Percentiles rank a stretch among this genome's conserved stretches.
Evolutionary conservation across 92 coral and sea anemone genomes (phyloP).

Genomic region (Paragorgia papillata): DNA sequence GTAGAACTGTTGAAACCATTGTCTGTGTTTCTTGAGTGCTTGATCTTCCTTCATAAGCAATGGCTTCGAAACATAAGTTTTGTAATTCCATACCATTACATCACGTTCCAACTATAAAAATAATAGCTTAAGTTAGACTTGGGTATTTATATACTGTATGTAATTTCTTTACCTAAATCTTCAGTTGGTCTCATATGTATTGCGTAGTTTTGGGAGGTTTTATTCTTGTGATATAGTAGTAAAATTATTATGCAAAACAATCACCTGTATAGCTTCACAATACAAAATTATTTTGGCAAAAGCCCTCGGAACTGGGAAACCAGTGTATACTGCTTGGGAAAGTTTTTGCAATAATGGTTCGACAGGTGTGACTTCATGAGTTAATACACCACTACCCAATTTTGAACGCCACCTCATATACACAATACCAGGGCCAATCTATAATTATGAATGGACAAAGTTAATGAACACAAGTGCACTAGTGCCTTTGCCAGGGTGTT

Average conservation of each 20-base stretch:
- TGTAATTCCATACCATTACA: constrained; percentile 96
- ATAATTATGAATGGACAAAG: background rate
- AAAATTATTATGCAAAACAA: too few relatives aligned
- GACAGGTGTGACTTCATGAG: constrained; percentile 74
- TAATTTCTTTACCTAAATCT: too few relatives aligned
- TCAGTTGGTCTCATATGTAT: too few relatives aligned
- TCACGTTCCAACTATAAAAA: constrained; percentile 90
- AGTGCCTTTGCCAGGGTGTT: too few relatives aligned
- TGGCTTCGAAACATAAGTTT: constrained; percentile 70
- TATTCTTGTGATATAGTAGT: too few relatives aligned
- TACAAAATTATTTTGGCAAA: constrained; percentile 65
- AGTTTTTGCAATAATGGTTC: constrained; percentile 87
- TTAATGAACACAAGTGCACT: background rate
- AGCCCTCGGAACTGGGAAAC: constrained; percentile 56
- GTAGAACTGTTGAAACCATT: constrained; percentile 93
- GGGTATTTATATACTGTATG: too few relatives aligned
- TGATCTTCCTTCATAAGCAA: constrained; percentile 87
- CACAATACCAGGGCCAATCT: constrained; percentile 99
- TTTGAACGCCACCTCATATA: constrained; percentile 62
- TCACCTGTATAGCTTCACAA: constrained; percentile 83
- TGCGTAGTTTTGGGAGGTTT: too few relatives aligned
- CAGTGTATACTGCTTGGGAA: constrained; percentile 65
- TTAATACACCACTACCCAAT: constrained; percentile 66
- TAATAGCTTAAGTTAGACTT: too few relatives aligned
- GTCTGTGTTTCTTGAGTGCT: constrained; percentile 79